Base-by-base conservation (phyloP, 1,140 invertebrate genomes). In the Euwallacea fornicatus region DNA sequence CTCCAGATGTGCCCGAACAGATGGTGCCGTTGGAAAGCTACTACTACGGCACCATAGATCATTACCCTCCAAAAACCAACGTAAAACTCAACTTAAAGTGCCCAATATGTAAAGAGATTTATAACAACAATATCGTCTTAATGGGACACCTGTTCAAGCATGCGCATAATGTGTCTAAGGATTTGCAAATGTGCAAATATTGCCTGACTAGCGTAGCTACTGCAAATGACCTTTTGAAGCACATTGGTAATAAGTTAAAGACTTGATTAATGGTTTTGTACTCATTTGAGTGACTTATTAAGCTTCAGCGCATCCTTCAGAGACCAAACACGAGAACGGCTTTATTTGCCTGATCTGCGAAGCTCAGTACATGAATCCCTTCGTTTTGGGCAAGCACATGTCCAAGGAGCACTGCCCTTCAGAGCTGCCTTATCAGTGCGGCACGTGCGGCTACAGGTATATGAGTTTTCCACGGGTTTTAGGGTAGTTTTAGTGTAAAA, bases 371-470 rank as follows among this genome's bases (percentile, higher is more conserved):
- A 84, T 85, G 61, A 85, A 87, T 15, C 80, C 88, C 50, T 83
- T 86, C 73, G 83, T 88, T 7, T 82, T 94, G 7, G 87, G 90
- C 0, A 85, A 89, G 73, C 93, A 94, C 80, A 87, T 94, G 84
- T 88, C 91, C 69, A 87, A 87, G 68, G 87, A 86, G 71, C 93
- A 95, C 82, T 84, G 86, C 69, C 88, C 88, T 21, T 84, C 88
- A 6, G 93, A 95, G 80, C 85, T 94, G 81, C 93, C 93, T 0
- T 95, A 94, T 79, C 83, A 83, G 46, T 94, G 93, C 78, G 87
- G 87, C 33, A 85, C 86, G 41, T 94, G 93, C 76, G 82, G 84
- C 58, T 93, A 90, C 81, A 85, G 90, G 69, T 65, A 65, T 64
- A 33, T n/a, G 50, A 16, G 42, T 55, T 43, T 13, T 43, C 42